phyloP scores from a whole-genome alignment of 2,888 invertebrate species.

The Drosophila kambysellisi region DNA sequence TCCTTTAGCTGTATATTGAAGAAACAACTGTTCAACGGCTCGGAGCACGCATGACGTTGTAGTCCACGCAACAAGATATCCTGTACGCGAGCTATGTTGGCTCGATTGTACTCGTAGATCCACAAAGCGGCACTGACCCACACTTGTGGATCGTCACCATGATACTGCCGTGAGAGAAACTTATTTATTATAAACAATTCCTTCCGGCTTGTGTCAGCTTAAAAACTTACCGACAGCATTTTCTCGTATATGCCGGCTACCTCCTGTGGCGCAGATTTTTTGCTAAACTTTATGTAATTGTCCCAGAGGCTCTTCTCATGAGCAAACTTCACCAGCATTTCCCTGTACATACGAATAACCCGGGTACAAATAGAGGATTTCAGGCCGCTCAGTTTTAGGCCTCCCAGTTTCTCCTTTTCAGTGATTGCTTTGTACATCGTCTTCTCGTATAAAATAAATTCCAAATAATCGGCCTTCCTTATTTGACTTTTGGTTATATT shows the following conservation, averaged over 20 bases:
- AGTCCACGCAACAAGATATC: slow-evolving; percentile 91
- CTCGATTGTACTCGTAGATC: slow-evolving; percentile 82
- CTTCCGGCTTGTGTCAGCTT: background rate
- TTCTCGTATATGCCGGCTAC: slow-evolving; percentile 87
- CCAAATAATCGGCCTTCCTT: slow-evolving; percentile 73
- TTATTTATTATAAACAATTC: background rate
- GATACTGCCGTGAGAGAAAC: slow-evolving; percentile 86
- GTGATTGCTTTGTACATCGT: slow-evolving; percentile 75
- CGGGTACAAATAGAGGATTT: slow-evolving; percentile 89
- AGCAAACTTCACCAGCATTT: slow-evolving; percentile 89
- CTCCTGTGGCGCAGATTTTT: slow-evolving; percentile 87
- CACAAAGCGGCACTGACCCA: slow-evolving; percentile 91
- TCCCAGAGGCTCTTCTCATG: slow-evolving; percentile 91
- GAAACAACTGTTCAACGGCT: slow-evolving; percentile 89
- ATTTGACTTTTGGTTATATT: slow-evolving; percentile 77
- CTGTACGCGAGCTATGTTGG: slow-evolving; percentile 89
- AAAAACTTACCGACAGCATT: slow-evolving; percentile 87
- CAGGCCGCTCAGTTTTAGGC: slow-evolving; percentile 87
- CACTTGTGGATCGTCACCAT: slow-evolving; percentile 90
- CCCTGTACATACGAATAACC: slow-evolving; percentile 90
- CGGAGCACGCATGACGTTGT: slow-evolving; percentile 90
- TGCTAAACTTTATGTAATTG: slow-evolving; percentile 92
- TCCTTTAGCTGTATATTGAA: slow-evolving; percentile 86
- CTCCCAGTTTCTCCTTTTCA: slow-evolving; percentile 87
- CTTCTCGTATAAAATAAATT: slow-evolving; percentile 83